These are phyloP conservation scores for Helogale parvula DNA, from an alignment of 2,113 vertebrate species.

Conservation along the genomic window DNA sequence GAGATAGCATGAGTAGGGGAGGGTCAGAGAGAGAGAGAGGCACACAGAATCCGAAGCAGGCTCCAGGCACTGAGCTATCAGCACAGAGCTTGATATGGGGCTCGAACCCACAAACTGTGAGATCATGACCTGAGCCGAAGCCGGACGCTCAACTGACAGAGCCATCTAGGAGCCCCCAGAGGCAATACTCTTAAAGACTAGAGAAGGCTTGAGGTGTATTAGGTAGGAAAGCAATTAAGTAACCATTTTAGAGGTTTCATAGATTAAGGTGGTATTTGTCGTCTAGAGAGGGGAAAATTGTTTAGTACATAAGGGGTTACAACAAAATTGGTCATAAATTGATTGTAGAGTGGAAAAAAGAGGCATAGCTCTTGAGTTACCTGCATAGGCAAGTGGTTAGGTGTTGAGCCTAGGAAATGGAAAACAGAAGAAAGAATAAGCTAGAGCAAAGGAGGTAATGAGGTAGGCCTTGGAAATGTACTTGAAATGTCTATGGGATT, in stretches of 20 bases:
- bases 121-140: no score
- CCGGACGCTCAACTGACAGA: no score
- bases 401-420: neutral
- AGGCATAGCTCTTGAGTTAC: neutral
- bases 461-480: neutral
- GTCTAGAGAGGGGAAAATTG: neutral
- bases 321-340: slow-evolving; percentile 13
- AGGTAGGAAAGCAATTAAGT: neutral
- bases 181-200: neutral
- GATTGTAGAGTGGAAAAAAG: neutral
- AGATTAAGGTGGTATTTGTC: neutral
- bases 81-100: no score
- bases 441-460: neutral
- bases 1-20: no score
- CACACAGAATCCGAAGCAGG: no score
- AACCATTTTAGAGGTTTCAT: neutral
- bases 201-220: neutral
- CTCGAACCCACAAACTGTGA: no score
- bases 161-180: neutral
- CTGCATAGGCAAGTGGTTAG: neutral
- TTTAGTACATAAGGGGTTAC: neutral
- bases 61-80: no score
- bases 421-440: slow-evolving; percentile 15
- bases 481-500: neutral
- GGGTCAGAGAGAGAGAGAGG: no score